Evolutionary conservation across 2,888 invertebrate genomes (phyloP).

Genomic region (Gisinianus flammeolus): DNA sequence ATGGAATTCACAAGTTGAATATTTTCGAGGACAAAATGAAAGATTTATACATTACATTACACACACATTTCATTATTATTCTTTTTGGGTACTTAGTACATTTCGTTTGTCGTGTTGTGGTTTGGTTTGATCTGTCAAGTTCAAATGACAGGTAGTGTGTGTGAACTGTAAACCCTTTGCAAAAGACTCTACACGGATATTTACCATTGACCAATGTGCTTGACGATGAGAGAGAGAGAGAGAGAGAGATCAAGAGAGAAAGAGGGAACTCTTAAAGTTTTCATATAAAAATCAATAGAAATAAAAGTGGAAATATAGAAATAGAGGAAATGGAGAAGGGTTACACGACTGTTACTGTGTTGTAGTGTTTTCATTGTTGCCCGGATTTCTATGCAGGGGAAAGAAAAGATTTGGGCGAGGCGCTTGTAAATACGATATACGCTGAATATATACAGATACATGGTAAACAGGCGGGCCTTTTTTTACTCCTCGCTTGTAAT

Average conservation of each 20-base stretch:
- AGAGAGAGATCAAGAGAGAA: neutral
- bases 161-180: neutral
- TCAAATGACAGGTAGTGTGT: neutral
- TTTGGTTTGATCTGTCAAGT: neutral
- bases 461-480: constrained; percentile 16
- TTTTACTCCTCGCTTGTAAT: neutral
- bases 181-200: neutral
- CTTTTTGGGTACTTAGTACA: too few species aligned
- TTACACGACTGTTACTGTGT: neutral
- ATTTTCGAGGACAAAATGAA: neutral
- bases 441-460: neutral
- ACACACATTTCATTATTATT: too few species aligned
- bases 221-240: too few species aligned
- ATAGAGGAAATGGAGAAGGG: constrained; percentile 16
- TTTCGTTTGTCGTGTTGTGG: neutral
- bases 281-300: constrained; percentile 2
- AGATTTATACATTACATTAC: too few species aligned
- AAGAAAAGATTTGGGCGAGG: constrained; percentile 35
- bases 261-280: neutral
- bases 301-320: neutral
- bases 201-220: neutral
- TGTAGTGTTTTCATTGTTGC: constrained; percentile 5
- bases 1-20: too few species aligned
- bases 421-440: neutral
- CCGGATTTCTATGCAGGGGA: neutral